A percentile compares a stretch with the other conserved stretches of the same genome.
phyloP scores from a whole-genome alignment of 23 tunicate species.

The Styela clava region DNA sequence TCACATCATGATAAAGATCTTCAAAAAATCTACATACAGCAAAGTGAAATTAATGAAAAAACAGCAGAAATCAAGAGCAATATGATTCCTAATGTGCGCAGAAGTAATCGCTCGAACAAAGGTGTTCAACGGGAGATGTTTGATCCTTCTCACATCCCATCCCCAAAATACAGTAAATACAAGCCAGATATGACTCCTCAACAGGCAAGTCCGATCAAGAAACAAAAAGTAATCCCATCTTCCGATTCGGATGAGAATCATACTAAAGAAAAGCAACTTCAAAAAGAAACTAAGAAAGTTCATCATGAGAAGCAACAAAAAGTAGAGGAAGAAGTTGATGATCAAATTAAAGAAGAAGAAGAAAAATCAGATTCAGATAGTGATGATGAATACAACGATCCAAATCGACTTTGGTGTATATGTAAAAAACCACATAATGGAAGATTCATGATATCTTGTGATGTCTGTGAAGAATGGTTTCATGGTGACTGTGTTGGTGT shows the following conservation, averaged over 20 bases:
- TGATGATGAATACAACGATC: conserved; percentile 60
- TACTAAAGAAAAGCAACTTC: not conserved
- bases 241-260: not conserved
- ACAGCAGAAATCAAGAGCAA: not conserved
- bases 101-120: conserved; percentile 65
- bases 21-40: not conserved
- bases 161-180: conserved; percentile 18
- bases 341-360: not conserved
- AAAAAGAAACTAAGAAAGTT: not conserved
- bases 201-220: not conserved
- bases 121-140: conserved; percentile 65
- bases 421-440: conserved; percentile 74
- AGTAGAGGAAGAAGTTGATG: conserved; percentile 2
- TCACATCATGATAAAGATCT: conserved; percentile 5
- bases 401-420: conserved; percentile 73
- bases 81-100: conserved; percentile 6
- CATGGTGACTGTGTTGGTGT: conserved; percentile 94
- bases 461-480: conserved; percentile 83
- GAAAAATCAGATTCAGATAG: conserved; percentile 16
- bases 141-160: conserved; percentile 78
- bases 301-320: not conserved
- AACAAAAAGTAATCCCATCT: not conserved
- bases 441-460: conserved; percentile 90
- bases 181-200: not conserved
- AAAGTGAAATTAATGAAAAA: not conserved